Percentiles rank a stretch among this genome's conserved stretches.
phyloP scores from a whole-genome alignment of 2,797 vertebrate genomes.

The Anisognathus igniventris region DNA sequence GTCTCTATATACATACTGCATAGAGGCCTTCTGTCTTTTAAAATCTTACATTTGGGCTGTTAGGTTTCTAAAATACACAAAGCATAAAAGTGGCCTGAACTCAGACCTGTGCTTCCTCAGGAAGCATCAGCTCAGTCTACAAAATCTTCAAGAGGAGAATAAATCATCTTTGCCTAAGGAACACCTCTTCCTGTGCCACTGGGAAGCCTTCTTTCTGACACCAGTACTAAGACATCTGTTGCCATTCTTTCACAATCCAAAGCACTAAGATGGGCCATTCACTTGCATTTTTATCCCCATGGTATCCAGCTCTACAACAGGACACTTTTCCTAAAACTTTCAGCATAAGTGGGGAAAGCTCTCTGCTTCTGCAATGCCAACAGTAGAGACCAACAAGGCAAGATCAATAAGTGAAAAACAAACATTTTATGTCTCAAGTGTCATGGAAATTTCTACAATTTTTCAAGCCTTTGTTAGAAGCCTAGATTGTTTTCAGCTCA shows the following conservation, averaged over 20 bases:
- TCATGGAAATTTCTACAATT: not conserved
- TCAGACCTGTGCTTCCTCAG: not conserved
- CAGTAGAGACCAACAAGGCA: not conserved
- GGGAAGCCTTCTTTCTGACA: not conserved
- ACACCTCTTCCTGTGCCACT: not conserved
- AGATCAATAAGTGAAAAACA: not conserved
- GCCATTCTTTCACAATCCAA: not conserved
- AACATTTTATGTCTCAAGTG: not conserved
- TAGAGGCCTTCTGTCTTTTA: not conserved
- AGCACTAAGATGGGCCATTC: not conserved
- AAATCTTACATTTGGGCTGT: not conserved
- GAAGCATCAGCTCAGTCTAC: not conserved
- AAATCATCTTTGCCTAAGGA: not conserved
- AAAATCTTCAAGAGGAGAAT: not conserved
- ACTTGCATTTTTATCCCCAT: not conserved
- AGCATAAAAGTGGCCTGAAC: not conserved
- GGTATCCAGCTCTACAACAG: not conserved
- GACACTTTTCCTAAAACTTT: not conserved
- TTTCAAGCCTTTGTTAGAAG: not conserved
- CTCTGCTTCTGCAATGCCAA: not conserved
- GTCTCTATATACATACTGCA: not conserved
- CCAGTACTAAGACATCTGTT: not conserved
- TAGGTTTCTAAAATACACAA: not conserved
- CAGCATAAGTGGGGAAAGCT: not conserved
- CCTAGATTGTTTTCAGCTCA: not conserved